Conservation (phyloP, 1,140 invertebrate genomes). For the Holotrichia oblita region DNA sequence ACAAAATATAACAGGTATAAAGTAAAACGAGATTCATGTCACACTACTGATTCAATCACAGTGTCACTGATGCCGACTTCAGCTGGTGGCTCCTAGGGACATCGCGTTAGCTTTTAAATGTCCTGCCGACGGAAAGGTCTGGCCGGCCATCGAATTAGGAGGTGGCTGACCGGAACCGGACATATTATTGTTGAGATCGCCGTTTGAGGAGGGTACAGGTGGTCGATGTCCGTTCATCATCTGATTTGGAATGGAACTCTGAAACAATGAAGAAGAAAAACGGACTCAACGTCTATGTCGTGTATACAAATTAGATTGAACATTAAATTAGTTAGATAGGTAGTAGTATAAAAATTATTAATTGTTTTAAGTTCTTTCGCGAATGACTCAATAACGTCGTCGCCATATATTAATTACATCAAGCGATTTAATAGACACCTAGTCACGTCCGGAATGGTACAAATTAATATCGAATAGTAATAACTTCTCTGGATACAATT, state of each 20-base stretch:
- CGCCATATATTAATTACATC: too few relatives aligned
- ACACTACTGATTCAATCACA: slow-evolving; percentile 50
- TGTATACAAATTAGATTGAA: not conserved
- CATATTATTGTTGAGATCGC: slow-evolving; percentile 61
- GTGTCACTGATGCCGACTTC: slow-evolving; percentile 51
- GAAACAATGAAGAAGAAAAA: slow-evolving; percentile 43
- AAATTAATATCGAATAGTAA: not conserved
- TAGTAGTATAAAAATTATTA: too few relatives aligned
- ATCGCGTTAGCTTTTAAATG: slow-evolving; percentile 58
- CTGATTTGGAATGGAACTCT: slow-evolving; percentile 59
- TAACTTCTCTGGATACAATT: not conserved
- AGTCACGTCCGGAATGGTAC: too few relatives aligned
- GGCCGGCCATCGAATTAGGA: slow-evolving; percentile 53
- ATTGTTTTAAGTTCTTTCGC: too few relatives aligned
- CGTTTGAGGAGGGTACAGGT: slow-evolving; percentile 55
- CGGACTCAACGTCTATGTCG: not conserved
- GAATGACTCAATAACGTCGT: too few relatives aligned
- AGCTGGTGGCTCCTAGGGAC: slow-evolving; percentile 60
- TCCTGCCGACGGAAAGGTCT: slow-evolving; percentile 53
- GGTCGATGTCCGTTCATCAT: slow-evolving; percentile 59
- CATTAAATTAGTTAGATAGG: too few relatives aligned
- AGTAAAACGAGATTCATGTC: slow-evolving; percentile 25
- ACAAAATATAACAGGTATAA: slow-evolving; percentile 8
- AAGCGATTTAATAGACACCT: too few relatives aligned
- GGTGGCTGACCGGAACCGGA: slow-evolving; percentile 55